Evolutionary conservation across 2,888 invertebrate species (phyloP).

Genomic region (Timandra comae): DNA sequence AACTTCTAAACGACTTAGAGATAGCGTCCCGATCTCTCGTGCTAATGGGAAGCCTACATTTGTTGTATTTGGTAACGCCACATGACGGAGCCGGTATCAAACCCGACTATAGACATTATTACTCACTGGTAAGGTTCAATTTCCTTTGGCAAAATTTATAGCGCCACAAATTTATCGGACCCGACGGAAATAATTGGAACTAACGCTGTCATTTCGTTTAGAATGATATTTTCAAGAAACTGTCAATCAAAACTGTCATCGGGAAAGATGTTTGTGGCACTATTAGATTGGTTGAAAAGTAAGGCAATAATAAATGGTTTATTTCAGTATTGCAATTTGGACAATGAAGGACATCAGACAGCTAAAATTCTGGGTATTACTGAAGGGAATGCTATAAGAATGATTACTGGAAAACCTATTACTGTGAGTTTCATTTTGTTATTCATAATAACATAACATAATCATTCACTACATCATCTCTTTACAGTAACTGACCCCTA

Average conservation of each 20-base stretch:
- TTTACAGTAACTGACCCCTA: too few relatives aligned
- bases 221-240: too few relatives aligned
- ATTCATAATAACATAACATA: too few relatives aligned
- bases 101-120: constrained; percentile 73
- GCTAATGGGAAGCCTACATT: constrained; percentile 87
- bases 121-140: constrained; percentile 72
- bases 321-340: constrained; percentile 78
- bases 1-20: constrained; percentile 84
- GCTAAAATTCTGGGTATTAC: constrained; percentile 86
- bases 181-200: too few relatives aligned
- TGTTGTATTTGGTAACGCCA: constrained; percentile 91
- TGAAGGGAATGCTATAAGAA: constrained; percentile 82
- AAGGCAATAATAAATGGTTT: too few relatives aligned
- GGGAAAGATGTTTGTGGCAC: too few relatives aligned
- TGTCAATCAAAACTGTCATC: too few relatives aligned
- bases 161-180: too few relatives aligned
- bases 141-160: too few relatives aligned
- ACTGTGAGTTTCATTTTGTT: too few relatives aligned
- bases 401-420: constrained; percentile 81
- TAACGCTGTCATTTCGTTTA: too few relatives aligned
- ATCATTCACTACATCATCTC: too few relatives aligned
- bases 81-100: constrained; percentile 80
- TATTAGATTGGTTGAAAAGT: background rate
- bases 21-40: constrained; percentile 85
- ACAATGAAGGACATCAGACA: constrained; percentile 80